Evolutionary conservation across 2,888 invertebrate species (phyloP), one percentile per base, ranked within the genome.

Genomic region (Petrolisthes cinctipes): DNA sequence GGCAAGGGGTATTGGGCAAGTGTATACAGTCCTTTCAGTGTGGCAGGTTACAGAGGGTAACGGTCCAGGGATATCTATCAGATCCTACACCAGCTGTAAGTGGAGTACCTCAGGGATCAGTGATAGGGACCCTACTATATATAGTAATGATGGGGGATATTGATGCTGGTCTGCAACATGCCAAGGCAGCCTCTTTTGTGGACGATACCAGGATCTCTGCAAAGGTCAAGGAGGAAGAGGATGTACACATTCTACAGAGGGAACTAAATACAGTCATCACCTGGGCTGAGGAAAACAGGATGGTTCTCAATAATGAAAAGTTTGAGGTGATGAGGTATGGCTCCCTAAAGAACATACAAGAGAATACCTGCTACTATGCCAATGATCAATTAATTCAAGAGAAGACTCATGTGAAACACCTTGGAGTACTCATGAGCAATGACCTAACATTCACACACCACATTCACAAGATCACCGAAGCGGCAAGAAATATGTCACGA

Each of bases 141-240:
- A 14, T 83, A 37, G 53, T 66, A n/a, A 83, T 83, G 73, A n/a
- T 83, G 11, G 53, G 9, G 23, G 83, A 83, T 73, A 83, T 83
- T 17, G 73, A 83, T 68, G 5, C 71, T 37, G 75, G 51, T 17
- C 61, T 82, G n/a, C 14, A 20, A 51, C 71, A 83, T 54, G 1
- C 71, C 51, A 51, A 23, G 9, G 75, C 56, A 14, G 71, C 73
- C n/a, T 73, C 83, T 23, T 83, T 73, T 54, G 75, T 73, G 9
- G 83, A 83, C 5, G 83, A 83, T 73, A 83, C 83, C 5, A 83
- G 53, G 83, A 73, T 83, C 14, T 37, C 9, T 56, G n/a, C 2
- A 20, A 73, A 83, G 51, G 73, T 51, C 5, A 14, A 51, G 9
- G 17, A 5, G 61, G 61, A 54, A 82, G 14, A 82, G 61, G 82